Base-by-base conservation (phyloP, 2,888 invertebrate species). In the Dromius quadrimaculatus region DNA sequence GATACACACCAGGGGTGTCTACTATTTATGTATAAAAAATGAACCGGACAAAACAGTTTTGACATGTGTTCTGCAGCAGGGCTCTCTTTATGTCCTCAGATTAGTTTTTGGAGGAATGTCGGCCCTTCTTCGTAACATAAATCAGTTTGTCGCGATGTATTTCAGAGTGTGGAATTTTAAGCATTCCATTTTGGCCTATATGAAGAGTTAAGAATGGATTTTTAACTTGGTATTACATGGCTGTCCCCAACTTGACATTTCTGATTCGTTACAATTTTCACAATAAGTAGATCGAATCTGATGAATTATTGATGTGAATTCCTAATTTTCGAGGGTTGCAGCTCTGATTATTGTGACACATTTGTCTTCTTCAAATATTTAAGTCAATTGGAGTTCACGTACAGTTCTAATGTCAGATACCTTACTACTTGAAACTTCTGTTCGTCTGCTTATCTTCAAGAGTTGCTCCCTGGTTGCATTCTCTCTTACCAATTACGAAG, bases 1-100 rank as follows among this genome's bases (percentile, higher is more conserved):
- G 59, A n/a, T n/a, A n/a, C n/a, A n/a, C 68, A 47, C 65, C n/a
- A 57, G 45, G 68, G 68, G 59, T 62, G 62, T 62, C 23, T 20
- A 22, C 57, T 66, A 38, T 59, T 68, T 68, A 68, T 68, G 59
- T 68, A 59, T 68, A 68, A 68, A 68, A 68, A 68, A 68, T 68
- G 68, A 68, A 68, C 68, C 41, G 68, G 43, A 68, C 59, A 59
- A 68, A 68, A 68, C 34, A 45, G n/a, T 59, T 68, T 59, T 59
- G 68, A 68, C 68, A 68, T 68, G 65, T 65, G 65, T 65, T 65
- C 9, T 64, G 47, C 38, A 36, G 38, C 50, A 41, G 54, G 19
- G 59, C 34, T 32, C 20, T 36, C 34, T 34, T 59, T 59, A 59
- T 59, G 59, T 68, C 59, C 68, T 59, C 68, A 68, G 68, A 68